Conservation (phyloP, 2,888 invertebrate genomes). For the Nomada ferruginata region DNA sequence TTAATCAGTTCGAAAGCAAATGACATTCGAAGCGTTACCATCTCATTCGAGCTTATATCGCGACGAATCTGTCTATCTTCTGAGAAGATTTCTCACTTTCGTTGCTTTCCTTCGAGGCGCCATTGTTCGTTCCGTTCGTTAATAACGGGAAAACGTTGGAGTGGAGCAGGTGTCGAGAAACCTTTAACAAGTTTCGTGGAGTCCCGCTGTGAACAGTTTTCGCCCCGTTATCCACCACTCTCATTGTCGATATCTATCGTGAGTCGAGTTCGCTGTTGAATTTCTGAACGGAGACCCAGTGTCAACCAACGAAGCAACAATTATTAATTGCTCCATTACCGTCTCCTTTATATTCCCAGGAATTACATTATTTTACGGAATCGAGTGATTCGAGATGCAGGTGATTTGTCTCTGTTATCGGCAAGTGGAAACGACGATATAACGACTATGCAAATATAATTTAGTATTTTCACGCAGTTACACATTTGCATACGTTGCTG, state of each 20-base stretch:
- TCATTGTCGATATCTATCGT: slow-evolving; percentile 43
- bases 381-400: background rate
- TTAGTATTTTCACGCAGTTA: background rate
- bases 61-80: slow-evolving; percentile 11
- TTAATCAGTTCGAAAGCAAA: background rate
- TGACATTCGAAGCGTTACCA: slow-evolving; percentile 24
- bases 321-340: too few species aligned
- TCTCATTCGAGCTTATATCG: slow-evolving; percentile 24
- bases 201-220: slow-evolving; percentile 11
- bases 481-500: background rate
- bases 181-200: slow-evolving; percentile 35
- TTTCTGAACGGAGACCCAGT: background rate
- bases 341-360: background rate
- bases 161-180: slow-evolving; percentile 32
- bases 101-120: slow-evolving; percentile 12
- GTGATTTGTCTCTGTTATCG: background rate
- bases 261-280: background rate
- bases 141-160: slow-evolving; percentile 43
- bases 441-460: slow-evolving; percentile 28
- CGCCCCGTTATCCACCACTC: slow-evolving; percentile 55
- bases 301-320: background rate
- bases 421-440: background rate
- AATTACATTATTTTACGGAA: background rate
- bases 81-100: slow-evolving; percentile 48
- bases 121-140: slow-evolving; percentile 30